phyloP scores from a whole-genome alignment of 2,797 vertebrate genomes.

The Leptatherina wallacei region DNA sequence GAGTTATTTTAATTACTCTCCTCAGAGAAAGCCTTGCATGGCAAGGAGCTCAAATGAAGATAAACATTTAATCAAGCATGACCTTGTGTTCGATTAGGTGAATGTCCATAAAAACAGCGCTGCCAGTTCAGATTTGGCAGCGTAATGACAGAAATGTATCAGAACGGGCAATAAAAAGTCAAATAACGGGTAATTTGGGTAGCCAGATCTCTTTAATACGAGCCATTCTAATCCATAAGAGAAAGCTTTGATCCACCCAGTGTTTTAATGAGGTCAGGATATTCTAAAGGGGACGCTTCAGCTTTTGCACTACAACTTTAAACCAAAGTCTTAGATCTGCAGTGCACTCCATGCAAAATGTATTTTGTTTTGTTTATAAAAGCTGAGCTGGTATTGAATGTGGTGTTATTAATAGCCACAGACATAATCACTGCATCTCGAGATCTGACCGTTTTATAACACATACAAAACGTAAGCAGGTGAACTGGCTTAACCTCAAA shows the following conservation, averaged over 20 bases:
- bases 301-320: slow-evolving; percentile 47
- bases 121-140: slow-evolving; percentile 57
- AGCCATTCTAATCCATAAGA: slow-evolving; percentile 67
- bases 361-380: slow-evolving; percentile 42
- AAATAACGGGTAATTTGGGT: slow-evolving; percentile 56
- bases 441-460: slow-evolving; percentile 21
- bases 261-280: slow-evolving; percentile 76
- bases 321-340: slow-evolving; percentile 38
- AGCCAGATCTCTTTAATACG: slow-evolving; percentile 63
- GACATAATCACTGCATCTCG: slow-evolving; percentile 14
- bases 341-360: slow-evolving; percentile 21
- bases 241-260: slow-evolving; percentile 66
- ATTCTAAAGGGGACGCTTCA: slow-evolving; percentile 64
- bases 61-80: slow-evolving; percentile 83
- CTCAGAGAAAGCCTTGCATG: slow-evolving; percentile 64
- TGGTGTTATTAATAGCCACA: slow-evolving; percentile 35
- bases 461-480: slow-evolving; percentile 8
- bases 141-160: slow-evolving; percentile 62
- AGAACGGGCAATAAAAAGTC: slow-evolving; percentile 47
- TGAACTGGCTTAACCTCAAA: slow-evolving; percentile 5
- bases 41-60: slow-evolving; percentile 78
- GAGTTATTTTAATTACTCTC: slow-evolving; percentile 85
- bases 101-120: slow-evolving; percentile 41
- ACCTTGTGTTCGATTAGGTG: slow-evolving; percentile 75
- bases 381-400: slow-evolving; percentile 20